A percentile compares a stretch with the other conserved stretches of the same genome.
Conservation (phyloP, 1,140 invertebrate species). For the Neodiprion lecontei region DNA sequence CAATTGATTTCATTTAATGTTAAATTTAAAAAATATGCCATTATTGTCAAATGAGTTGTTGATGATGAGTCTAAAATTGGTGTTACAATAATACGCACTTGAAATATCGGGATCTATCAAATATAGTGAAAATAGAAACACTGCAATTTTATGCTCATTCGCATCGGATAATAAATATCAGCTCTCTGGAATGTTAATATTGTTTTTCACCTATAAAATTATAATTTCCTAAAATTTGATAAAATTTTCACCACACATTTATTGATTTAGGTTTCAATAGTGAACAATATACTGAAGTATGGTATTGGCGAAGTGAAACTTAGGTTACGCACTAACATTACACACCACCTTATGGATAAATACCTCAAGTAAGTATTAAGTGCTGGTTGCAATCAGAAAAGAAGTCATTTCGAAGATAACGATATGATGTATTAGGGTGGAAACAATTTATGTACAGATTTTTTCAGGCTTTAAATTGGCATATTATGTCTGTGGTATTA, state of each 20-base stretch:
- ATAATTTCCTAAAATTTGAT: conserved; percentile 22
- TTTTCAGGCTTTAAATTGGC: no score
- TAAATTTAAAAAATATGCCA: conserved; percentile 9
- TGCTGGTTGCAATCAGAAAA: not conserved
- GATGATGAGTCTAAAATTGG: conserved; percentile 24
- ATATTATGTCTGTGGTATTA: not conserved
- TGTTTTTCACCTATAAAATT: conserved; percentile 22
- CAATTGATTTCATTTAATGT: conserved; percentile 1
- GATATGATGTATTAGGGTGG: no score
- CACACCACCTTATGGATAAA: conserved; percentile 85
- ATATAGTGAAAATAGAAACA: no score
- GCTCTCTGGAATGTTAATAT: conserved; percentile 6
- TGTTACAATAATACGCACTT: no score
- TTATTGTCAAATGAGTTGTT: conserved; percentile 13
- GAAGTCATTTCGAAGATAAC: no score
- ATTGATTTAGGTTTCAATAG: conserved; percentile 78
- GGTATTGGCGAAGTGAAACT: conserved; percentile 93
- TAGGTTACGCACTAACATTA: conserved; percentile 87
- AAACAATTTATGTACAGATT: no score
- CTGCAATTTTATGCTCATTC: no score
- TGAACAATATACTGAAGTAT: conserved; percentile 94
- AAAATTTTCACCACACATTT: conserved; percentile 31
- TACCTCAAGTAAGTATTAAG: conserved; percentile 85
- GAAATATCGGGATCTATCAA: no score
- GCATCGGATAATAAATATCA: no score